Percentiles rank a stretch among this genome's conserved stretches.
phyloP scores from a whole-genome alignment of 1,140 invertebrate genomes.

The Drosophila pseudoobscura region DNA sequence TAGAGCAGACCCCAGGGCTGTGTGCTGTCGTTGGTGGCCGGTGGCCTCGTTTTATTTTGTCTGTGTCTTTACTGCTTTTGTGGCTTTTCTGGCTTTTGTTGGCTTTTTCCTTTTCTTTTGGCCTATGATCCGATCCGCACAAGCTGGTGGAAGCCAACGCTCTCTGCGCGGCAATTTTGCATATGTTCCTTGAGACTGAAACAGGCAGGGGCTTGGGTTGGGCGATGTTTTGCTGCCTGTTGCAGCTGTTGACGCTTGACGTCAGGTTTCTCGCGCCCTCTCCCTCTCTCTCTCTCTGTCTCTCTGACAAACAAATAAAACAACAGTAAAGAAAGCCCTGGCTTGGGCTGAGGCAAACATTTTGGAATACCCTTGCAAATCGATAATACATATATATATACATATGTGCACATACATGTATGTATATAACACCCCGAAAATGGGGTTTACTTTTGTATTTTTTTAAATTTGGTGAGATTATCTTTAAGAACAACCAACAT shows the following conservation, averaged over 20 bases:
- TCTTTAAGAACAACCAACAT: too few species aligned
- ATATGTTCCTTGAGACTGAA: conserved; percentile 3
- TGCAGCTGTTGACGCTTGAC: conserved; percentile 55
- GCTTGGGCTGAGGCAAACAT: too few species aligned
- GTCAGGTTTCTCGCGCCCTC: conserved; percentile 35
- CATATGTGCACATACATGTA: too few species aligned
- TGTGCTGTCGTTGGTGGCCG: too few species aligned
- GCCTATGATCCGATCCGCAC: conserved; percentile 15
- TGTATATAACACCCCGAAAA: too few species aligned
- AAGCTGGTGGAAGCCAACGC: conserved; percentile 9
- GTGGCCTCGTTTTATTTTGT: neutral
- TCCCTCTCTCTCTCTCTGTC: conserved; percentile 23
- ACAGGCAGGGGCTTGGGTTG: conserved; percentile 2
- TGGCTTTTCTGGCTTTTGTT: too few species aligned
- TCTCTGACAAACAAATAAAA: conserved; percentile 7
- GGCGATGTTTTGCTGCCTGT: conserved; percentile 10
- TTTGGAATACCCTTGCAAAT: too few species aligned
- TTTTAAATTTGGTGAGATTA: too few species aligned
- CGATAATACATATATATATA: too few species aligned
- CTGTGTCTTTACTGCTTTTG: too few species aligned
- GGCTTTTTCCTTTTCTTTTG: conserved; percentile 4
- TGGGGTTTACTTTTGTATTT: too few species aligned
- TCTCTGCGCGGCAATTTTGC: conserved; percentile 14
- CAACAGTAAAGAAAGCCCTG: neutral
- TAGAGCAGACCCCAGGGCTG: too few species aligned